phyloP scores from a whole-genome alignment of 2,888 invertebrate species.

The Thumatha senex region DNA sequence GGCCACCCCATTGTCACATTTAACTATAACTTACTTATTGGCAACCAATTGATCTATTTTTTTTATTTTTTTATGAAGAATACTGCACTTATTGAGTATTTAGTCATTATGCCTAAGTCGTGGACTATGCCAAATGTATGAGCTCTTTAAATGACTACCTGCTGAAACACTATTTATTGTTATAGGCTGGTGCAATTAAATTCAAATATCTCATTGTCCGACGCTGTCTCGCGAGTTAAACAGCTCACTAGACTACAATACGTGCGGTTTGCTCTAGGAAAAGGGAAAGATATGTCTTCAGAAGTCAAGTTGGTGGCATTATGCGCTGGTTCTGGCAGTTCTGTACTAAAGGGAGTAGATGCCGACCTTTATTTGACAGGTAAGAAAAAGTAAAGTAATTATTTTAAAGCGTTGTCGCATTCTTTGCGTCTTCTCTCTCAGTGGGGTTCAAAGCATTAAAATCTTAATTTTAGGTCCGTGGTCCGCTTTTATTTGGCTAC shows the following conservation, averaged over 20 bases:
- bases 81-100: too few species aligned
- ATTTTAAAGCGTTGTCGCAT: too few species aligned
- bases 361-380: slow-evolving; percentile 94
- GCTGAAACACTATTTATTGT: slow-evolving; percentile 19
- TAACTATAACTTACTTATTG: too few species aligned
- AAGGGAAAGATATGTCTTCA: slow-evolving; percentile 63
- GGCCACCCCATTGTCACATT: too few species aligned
- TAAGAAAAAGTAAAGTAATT: slow-evolving; percentile 21
- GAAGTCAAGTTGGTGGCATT: slow-evolving; percentile 87
- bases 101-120: too few species aligned
- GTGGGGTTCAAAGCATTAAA: background rate
- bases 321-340: slow-evolving; percentile 95
- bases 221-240: slow-evolving; percentile 87
- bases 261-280: slow-evolving; percentile 89
- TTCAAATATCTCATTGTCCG: slow-evolving; percentile 67
- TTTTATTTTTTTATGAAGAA: too few species aligned
- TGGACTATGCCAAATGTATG: too few species aligned
- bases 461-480: too few species aligned
- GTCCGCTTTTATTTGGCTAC: too few species aligned
- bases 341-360: slow-evolving; percentile 87
- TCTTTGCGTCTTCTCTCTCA: background rate
- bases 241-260: slow-evolving; percentile 86
- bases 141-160: too few species aligned
- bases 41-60: too few species aligned
- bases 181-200: slow-evolving; percentile 60